Percentiles rank a stretch among this genome's conserved stretches.
These are phyloP conservation scores for Andrena bucephala DNA, from an alignment of 2,888 invertebrate genomes.

Conservation along the genomic window DNA sequence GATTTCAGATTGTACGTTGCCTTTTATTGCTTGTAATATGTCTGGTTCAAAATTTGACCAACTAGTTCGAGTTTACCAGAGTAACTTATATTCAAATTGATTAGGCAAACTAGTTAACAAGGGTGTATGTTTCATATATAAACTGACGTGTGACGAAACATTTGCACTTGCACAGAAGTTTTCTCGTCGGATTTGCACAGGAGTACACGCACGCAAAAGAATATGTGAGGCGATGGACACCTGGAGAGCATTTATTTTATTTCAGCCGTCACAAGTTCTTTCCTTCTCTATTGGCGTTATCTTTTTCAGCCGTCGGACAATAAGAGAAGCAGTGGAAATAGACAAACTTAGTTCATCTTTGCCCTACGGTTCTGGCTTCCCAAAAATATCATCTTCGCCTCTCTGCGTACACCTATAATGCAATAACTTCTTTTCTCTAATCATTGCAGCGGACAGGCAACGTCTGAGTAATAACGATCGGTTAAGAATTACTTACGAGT, in stretches of 20 bases:
- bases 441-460: constrained; percentile 45
- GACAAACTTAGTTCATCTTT: neutral
- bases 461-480: constrained; percentile 31
- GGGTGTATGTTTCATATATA: too few relatives aligned
- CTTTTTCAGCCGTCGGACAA: neutral
- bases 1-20: too few relatives aligned
- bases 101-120: too few relatives aligned
- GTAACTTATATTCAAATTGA: too few relatives aligned
- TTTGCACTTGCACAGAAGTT: too few relatives aligned
- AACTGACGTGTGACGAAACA: too few relatives aligned
- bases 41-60: too few relatives aligned
- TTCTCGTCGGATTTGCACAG: too few relatives aligned
- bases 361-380: neutral
- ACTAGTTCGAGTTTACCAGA: too few relatives aligned
- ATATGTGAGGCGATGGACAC: neutral
- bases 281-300: neutral
- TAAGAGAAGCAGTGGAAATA: neutral
- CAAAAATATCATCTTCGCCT: neutral
- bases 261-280: neutral
- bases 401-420: neutral
- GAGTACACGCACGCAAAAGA: too few relatives aligned
- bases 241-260: neutral
- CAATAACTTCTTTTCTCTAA: constrained; percentile 31
- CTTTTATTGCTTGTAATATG: too few relatives aligned
- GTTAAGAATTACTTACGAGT: constrained; percentile 49